Base-by-base conservation (phyloP, 1,140 invertebrate genomes). In the Theocolax elegans region DNA sequence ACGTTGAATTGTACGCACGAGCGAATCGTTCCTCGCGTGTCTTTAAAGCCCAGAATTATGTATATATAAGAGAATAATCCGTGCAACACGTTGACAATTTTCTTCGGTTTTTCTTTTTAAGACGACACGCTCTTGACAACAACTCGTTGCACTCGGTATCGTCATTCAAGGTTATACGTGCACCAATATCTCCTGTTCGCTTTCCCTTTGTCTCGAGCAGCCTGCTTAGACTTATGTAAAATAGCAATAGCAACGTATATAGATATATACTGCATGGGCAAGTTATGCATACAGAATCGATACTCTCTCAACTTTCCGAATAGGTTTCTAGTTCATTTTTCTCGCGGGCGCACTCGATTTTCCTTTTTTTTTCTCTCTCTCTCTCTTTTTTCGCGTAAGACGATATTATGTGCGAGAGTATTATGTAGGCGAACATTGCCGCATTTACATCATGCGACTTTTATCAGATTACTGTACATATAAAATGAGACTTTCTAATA, bases 401-500 rank as follows among this genome's bases (percentile, higher is more conserved):
- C 29, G 12, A 23, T n/a, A n/a, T n/a, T n/a, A n/a, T n/a, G n/a
- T n/a, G n/a, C 29, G 29, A 19, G 17, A 15, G 17, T 29, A 25
- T 66, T 66, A 66, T 25, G 51, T 35, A 23, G 17, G 10, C 17
- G 27, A 15, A 3, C 29, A n/a, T n/a, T n/a, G 42, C 38, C 13
- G 19, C 44, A 60, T 60, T 67, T 60, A 46, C 56, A 60, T 67
- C 44, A 51, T 9, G 27, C n/a, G n/a, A n/a, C 54, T 38, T 67
- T 67, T 40, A 51, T 51, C 56, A 23, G 66, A 23, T 60, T 60
- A 40, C 29, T 27, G n/a, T 2, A n/a, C 3, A 35, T n/a, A n/a
- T n/a, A n/a, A n/a, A n/a, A n/a, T n/a, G 56, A 17, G 27, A 67
- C 66, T 67, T 67, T 67, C 66, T 60, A 67, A 51, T 40, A 42